Evolutionary conservation across 2,888 invertebrate genomes (phyloP).

Genomic region (Torymus tubicola): DNA sequence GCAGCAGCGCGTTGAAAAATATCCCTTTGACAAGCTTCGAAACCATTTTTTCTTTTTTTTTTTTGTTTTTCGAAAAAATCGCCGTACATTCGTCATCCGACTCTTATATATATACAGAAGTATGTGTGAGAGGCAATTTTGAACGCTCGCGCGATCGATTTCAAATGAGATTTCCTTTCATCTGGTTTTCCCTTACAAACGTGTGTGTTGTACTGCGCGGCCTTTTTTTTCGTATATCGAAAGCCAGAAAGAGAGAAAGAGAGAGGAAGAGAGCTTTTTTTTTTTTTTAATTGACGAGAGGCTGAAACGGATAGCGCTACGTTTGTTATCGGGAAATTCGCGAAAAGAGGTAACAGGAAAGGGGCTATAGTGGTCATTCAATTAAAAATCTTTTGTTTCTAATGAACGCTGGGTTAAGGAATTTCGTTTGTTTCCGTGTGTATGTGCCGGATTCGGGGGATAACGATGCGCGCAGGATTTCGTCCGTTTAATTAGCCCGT

Average conservation of each 20-base stretch:
- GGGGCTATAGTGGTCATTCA: neutral
- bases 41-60: too few species aligned
- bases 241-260: too few species aligned
- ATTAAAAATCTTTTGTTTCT: slow-evolving; percentile 46
- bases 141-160: slow-evolving; percentile 37
- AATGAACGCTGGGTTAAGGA: slow-evolving; percentile 35
- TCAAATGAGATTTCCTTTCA: slow-evolving; percentile 45
- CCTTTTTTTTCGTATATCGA: neutral
- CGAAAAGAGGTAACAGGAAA: neutral
- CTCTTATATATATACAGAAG: neutral
- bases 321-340: slow-evolving; percentile 36
- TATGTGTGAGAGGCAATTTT: neutral
- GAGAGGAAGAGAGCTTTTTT: slow-evolving; percentile 32
- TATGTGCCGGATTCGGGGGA: neutral
- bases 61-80: neutral
- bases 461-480: too few species aligned
- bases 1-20: too few species aligned
- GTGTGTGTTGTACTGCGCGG: neutral
- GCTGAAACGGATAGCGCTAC: slow-evolving; percentile 23
- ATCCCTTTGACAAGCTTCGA: too few species aligned
- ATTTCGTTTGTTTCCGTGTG: slow-evolving; percentile 23
- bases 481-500: too few species aligned
- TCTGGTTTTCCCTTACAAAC: slow-evolving; percentile 43
- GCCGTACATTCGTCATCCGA: neutral
- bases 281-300: slow-evolving; percentile 36